phyloP scores from a whole-genome alignment of 2,797 vertebrate species.

The Lepus townsendii region DNA sequence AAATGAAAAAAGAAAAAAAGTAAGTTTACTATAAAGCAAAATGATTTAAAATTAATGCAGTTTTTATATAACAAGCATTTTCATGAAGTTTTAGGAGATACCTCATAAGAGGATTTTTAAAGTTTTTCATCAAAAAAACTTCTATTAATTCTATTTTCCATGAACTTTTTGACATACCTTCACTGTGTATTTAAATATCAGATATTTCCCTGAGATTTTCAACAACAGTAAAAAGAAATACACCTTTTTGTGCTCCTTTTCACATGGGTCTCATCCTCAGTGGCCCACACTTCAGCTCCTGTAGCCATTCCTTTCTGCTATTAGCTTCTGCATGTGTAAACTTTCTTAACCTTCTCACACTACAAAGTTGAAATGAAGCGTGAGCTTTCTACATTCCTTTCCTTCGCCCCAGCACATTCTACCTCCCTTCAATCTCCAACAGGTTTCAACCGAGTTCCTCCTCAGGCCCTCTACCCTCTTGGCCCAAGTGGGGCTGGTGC shows the following conservation, averaged over 20 bases:
- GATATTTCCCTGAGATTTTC: neutral
- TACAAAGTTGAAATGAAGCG: neutral
- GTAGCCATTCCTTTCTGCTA: neutral
- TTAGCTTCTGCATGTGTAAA: neutral
- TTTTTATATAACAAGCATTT: too few species aligned
- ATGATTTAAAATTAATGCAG: too few species aligned
- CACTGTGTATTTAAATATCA: neutral
- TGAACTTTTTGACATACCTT: too few species aligned
- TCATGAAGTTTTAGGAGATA: too few species aligned
- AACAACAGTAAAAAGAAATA: neutral
- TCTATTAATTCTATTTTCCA: too few species aligned
- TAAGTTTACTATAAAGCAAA: too few species aligned
- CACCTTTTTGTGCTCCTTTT: neutral
- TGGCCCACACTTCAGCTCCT: neutral
- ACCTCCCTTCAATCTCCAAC: neutral
- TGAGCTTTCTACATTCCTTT: neutral
- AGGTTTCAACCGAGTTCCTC: neutral
- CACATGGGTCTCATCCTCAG: neutral
- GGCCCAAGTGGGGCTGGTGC: neutral
- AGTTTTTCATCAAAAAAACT: too few species aligned
- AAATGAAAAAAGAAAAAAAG: too few species aligned
- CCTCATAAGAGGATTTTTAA: too few species aligned
- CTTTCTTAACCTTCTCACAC: neutral
- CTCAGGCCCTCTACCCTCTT: neutral
- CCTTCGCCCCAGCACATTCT: neutral